Conservation (phyloP, 2,888 invertebrate species). For the Dichetophora obliterata region DNA sequence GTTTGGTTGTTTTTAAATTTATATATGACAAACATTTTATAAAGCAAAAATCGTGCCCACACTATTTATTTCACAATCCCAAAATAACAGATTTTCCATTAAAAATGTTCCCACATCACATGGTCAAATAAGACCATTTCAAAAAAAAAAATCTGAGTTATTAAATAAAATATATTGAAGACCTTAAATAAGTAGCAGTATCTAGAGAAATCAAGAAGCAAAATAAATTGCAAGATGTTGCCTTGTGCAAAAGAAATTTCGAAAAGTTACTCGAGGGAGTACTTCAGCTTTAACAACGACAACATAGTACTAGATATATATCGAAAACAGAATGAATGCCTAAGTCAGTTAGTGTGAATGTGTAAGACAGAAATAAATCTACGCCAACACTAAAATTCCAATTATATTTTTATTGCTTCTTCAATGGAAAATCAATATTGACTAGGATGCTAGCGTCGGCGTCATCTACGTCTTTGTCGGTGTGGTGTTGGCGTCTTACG, state of each 20-base stretch:
- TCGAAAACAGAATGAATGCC: not conserved
- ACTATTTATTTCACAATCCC: too few species aligned
- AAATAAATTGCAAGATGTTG: not conserved
- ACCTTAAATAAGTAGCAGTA: too few species aligned
- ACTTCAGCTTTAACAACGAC: not conserved
- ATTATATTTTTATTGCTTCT: slow-evolving; percentile 38
- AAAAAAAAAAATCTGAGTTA: too few species aligned
- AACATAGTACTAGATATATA: not conserved
- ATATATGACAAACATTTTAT: too few species aligned
- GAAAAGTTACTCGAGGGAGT: not conserved
- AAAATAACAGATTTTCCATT: too few species aligned
- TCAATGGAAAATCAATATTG: slow-evolving; percentile 39
- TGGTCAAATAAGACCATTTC: too few species aligned
- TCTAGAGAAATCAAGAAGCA: too few species aligned
- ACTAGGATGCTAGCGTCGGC: slow-evolving; percentile 9
- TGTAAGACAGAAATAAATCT: slow-evolving; percentile 3
- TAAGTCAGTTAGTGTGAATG: not conserved
- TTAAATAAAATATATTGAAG: too few species aligned
- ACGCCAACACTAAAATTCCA: slow-evolving; percentile 30
- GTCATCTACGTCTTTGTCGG: not conserved
- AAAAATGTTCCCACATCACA: too few species aligned
- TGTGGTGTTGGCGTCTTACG: not conserved
- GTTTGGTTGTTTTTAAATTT: too few species aligned
- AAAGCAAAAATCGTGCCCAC: too few species aligned
- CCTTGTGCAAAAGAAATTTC: not conserved